Conservation (phyloP, 2,113 vertebrate species). For the Noctilio leporinus region DNA sequence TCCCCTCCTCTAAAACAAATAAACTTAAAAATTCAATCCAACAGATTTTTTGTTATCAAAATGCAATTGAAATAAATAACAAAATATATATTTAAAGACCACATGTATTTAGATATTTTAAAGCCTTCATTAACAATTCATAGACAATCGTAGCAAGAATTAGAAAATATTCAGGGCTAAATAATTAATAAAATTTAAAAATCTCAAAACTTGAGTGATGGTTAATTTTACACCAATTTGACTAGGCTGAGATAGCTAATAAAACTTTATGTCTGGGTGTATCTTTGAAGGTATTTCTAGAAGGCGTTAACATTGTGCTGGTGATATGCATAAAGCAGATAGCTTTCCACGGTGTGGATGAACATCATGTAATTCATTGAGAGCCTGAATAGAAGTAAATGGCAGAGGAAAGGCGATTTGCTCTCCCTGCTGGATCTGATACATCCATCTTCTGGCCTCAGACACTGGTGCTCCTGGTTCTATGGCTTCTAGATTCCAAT, state of each 20-base stretch:
- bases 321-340: not conserved
- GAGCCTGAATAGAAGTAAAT: not conserved
- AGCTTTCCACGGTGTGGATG: not conserved
- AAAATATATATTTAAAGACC: not conserved
- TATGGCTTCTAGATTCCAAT: not conserved
- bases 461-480: not conserved
- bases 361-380: too few species aligned
- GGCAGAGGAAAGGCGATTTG: not conserved
- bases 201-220: not conserved
- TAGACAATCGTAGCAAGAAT: not conserved
- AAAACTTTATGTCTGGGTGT: not conserved
- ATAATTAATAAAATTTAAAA: not conserved
- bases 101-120: not conserved
- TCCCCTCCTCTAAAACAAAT: too few species aligned
- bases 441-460: not conserved
- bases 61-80: not conserved
- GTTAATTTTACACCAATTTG: not conserved
- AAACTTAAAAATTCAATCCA: not conserved
- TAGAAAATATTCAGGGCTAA: not conserved
- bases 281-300: not conserved
- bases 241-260: not conserved
- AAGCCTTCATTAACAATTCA: not conserved
- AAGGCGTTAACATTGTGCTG: not conserved
- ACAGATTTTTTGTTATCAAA: not conserved
- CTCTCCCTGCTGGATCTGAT: not conserved